Percentiles rank a stretch among this genome's conserved stretches.
Conservation (phyloP, 2,797 vertebrate species). For the Crenuchus spilurus region DNA sequence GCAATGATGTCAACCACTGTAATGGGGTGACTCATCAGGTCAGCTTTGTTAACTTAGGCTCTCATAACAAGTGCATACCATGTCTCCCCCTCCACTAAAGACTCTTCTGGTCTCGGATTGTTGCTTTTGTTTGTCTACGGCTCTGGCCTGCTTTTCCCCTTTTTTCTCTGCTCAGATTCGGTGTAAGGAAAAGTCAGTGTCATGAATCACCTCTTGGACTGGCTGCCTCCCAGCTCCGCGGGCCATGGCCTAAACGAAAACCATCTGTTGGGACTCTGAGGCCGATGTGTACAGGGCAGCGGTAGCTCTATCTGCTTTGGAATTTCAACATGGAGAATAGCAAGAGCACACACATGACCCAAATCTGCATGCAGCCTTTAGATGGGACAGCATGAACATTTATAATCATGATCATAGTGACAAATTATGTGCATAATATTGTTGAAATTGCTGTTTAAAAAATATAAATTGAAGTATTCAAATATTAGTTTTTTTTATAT, state of each 20-base stretch:
- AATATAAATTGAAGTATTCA: too few relatives aligned
- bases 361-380: slow-evolving; percentile 58
- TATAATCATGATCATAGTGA: neutral
- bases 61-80: neutral
- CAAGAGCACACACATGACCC: slow-evolving; percentile 55
- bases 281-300: slow-evolving; percentile 70
- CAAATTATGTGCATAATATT: too few relatives aligned
- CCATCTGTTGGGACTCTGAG: slow-evolving; percentile 74
- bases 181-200: slow-evolving; percentile 66
- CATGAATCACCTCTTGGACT: slow-evolving; percentile 79
- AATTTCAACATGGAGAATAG: slow-evolving; percentile 62
- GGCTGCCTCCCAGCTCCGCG: slow-evolving; percentile 62
- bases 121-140: slow-evolving; percentile 60
- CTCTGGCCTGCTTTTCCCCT: slow-evolving; percentile 48
- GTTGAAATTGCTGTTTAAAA: too few relatives aligned
- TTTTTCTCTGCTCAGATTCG: slow-evolving; percentile 55
- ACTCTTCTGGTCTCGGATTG: neutral
- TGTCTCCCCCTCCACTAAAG: neutral
- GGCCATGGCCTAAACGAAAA: slow-evolving; percentile 75
- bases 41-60: neutral
- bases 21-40: slow-evolving; percentile 18
- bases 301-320: slow-evolving; percentile 64
- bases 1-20: slow-evolving; percentile 20
- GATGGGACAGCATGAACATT: slow-evolving; percentile 2
- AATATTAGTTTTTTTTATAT: too few relatives aligned